Evolutionary conservation across 1,140 invertebrate genomes (phyloP).

Genomic region (Trichonephila clavipes): DNA sequence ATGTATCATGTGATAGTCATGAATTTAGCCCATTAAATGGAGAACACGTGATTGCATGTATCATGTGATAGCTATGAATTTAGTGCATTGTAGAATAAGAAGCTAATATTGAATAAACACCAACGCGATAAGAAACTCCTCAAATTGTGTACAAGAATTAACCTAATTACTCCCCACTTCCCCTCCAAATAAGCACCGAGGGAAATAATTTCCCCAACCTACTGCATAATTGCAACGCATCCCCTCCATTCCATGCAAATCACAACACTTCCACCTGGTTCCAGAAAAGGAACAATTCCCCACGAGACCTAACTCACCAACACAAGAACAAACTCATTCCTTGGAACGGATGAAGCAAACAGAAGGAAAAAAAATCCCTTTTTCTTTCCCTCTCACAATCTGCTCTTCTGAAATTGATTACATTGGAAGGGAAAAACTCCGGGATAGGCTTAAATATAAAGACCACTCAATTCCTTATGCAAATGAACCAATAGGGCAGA

Average conservation of each 20-base stretch:
- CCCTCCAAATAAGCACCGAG: not conserved
- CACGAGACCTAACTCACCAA: not conserved
- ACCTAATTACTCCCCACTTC: not conserved
- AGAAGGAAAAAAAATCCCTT: not conserved
- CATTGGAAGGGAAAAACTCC: constrained; percentile 35
- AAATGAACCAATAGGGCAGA: constrained; percentile 26
- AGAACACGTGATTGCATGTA: too few relatives aligned
- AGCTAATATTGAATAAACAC: not conserved
- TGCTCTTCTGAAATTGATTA: constrained; percentile 63
- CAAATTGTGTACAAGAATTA: not conserved
- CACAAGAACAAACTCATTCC: not conserved
- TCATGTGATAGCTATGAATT: too few relatives aligned
- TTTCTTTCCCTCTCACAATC: not conserved
- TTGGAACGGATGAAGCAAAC: not conserved
- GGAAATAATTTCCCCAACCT: not conserved
- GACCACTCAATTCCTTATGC: constrained; percentile 52
- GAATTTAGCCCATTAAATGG: too few relatives aligned
- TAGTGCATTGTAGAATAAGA: too few relatives aligned
- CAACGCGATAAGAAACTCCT: not conserved
- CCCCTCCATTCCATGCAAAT: not conserved
- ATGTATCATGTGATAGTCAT: too few relatives aligned
- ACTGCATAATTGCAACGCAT: not conserved
- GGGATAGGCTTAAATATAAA: constrained; percentile 40
- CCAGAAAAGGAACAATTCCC: not conserved
- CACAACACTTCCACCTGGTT: not conserved